Conservation (phyloP, 37 sponge, comb jelly and placozoan genomes). For the Oopsacas minuta region DNA sequence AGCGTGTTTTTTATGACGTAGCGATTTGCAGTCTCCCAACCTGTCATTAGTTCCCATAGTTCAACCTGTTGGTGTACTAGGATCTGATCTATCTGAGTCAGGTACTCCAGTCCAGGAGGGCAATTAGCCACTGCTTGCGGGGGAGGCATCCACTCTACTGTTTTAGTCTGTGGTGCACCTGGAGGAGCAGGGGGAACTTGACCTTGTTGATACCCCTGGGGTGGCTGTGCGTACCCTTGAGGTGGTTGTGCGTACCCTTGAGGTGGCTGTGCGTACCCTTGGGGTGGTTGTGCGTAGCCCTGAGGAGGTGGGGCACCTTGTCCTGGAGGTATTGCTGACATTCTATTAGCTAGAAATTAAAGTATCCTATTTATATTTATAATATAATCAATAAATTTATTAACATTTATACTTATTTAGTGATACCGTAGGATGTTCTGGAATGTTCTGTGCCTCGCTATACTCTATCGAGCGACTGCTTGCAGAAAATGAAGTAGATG, state of each 20-base stretch:
- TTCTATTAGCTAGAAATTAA: neutral
- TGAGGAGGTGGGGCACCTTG: neutral
- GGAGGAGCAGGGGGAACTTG: constrained; percentile 7
- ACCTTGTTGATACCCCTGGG: too few species aligned
- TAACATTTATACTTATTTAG: too few species aligned
- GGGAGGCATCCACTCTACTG: constrained; percentile 50
- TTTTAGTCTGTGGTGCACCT: neutral
- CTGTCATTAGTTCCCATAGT: constrained; percentile 71
- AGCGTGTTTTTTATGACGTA: constrained; percentile 74
- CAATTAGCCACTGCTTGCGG: constrained; percentile 47
- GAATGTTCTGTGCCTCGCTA: constrained; percentile 35
- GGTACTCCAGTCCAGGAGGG: constrained; percentile 88
- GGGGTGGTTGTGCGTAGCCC: neutral
- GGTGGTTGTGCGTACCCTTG: neutral
- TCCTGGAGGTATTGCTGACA: neutral
- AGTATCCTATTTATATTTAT: neutral
- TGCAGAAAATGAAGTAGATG: constrained; percentile 39
- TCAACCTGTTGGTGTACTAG: constrained; percentile 83
- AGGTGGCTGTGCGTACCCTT: neutral
- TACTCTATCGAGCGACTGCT: constrained; percentile 43
- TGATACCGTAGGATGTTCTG: constrained; percentile 36
- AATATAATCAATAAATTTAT: too few species aligned
- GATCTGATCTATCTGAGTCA: constrained; percentile 83
- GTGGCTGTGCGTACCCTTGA: neutral
- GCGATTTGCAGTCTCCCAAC: constrained; percentile 77